Percentiles rank a stretch among this genome's conserved stretches.
phyloP scores from a whole-genome alignment of 1,140 invertebrate genomes.

The Brachionus rotundiformis region DNA sequence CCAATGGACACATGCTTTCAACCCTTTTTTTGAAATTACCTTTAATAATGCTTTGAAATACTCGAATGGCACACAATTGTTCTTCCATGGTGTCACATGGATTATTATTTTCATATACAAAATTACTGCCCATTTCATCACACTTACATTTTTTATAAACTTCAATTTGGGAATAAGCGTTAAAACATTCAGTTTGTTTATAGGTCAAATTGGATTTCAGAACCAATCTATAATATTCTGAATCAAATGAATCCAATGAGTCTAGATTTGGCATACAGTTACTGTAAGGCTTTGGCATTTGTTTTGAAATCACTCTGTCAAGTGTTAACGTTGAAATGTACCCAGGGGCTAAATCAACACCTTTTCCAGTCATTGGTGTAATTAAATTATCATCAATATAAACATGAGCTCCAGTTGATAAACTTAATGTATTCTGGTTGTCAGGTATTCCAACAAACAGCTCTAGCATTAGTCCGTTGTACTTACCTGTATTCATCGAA shows the following conservation, averaged over 20 bases:
- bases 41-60: not conserved
- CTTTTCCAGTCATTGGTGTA: not conserved
- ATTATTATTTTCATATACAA: not conserved
- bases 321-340: not conserved
- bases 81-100: not conserved
- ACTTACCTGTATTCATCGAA: not conserved
- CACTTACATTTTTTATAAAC: not conserved
- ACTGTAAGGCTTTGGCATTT: not conserved
- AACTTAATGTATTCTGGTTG: not conserved
- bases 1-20: slow-evolving; percentile 4
- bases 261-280: not conserved
- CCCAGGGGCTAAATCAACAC: not conserved
- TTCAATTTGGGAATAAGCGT: not conserved
- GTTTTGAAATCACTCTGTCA: not conserved
- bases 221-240: not conserved
- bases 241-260: not conserved
- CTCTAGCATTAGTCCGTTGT: slow-evolving; percentile 1
- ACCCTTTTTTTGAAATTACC: not conserved
- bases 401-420: slow-evolving; percentile 23
- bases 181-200: not conserved
- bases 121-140: not conserved
- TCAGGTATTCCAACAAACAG: not conserved
- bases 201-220: not conserved
- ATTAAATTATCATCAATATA: not conserved
- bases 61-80: not conserved